Base-by-base conservation (phyloP, 2,888 invertebrate species). In the Perizoma affinitatum region DNA sequence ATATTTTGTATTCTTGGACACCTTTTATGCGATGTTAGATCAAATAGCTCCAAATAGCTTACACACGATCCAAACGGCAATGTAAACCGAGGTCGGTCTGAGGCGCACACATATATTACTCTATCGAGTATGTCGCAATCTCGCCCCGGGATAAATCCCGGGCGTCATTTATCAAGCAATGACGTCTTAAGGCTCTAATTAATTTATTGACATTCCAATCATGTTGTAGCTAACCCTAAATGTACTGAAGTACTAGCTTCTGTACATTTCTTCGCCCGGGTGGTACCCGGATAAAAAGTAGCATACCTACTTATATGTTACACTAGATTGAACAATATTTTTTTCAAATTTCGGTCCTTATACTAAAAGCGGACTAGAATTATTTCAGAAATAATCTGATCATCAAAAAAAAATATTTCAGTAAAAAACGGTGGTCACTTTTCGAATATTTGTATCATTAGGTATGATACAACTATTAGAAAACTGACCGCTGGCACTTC, bases 71-170 rank as follows among this genome's bases (percentile, higher is more conserved):
- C 66, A 65, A 76, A 75, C 61, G 74, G 65, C 71, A 73, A 72
- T 80, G 80, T 86, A 76, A 82, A 75, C 72, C 86, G 84, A 86
- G 86, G 86, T 77, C 84, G 78, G 68, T 73, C 63, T 79, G 74
- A 80, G 72, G 74, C 76, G 73, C 75, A 77, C 1, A 22, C 22
- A 82, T 83, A 76, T 74, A 78, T 75, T 38, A 38, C 22, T 69
- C 75, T 82, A 82, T 79, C 66, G 71, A 66, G 57, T 57, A 59
- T 83, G 80, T 80, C 74, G 83, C 75, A 85, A 87, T 60, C 70
- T 70, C 70, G 77, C 79, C 78, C 76, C 79, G 62, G 81, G 83
- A 83, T 75, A 78, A 74, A 70, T 71, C 70, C 68, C 66, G 65
- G 57, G 56, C 63, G 65, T 64, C 73, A 78, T 78, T 75, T 76